Evolutionary conservation across 2,888 invertebrate genomes (phyloP), one percentile per base, ranked within the genome.

Genomic region (Microdon myrmicae): DNA sequence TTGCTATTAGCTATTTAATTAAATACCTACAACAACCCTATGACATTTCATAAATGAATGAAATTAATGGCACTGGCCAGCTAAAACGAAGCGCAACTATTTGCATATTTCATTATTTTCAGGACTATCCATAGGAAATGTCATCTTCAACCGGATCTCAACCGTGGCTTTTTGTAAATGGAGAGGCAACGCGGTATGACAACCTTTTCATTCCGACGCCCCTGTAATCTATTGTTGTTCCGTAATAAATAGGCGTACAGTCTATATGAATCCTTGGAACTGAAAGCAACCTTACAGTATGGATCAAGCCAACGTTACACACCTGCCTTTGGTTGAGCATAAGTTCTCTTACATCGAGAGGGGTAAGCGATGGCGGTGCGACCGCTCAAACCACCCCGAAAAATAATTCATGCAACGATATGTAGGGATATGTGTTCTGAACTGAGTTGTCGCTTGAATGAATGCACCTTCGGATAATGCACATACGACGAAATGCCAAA

Each of bases 401-500:
- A 53, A 38, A 34, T 44, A 54, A 64, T 56, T 64, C 45, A 64
- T 64, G 51, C 56, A 56, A 56, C 51, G 51, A 37, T 45, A 51
- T 56, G 37, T 45, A 41, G 23, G 31, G 51, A 22, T 8, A n/a
- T 10, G 35, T 17, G 10, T 19, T 16, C n/a, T 4, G 9, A 5
- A 17, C 12, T 34, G 4, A 9, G 34, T 4, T 19, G 13, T 19
- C 53, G 47, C 58, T 58, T 53, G 49, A 53, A 51, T 61, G 16
- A 22, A 49, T 56, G 64, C 64, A 64, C 51, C 64, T 53, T 58
- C 64, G 58, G 58, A 64, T 64, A 64, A 58, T 64, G 56, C 56
- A 64, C 44, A 56, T 49, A 56, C 51, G 41, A 56, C 51, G 43
- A 44, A 45, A 29, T 8, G 28, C 10, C 23, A 14, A 7, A 41